Conservation (phyloP, 2,113 vertebrate genomes). For the Desmodus rotundus region DNA sequence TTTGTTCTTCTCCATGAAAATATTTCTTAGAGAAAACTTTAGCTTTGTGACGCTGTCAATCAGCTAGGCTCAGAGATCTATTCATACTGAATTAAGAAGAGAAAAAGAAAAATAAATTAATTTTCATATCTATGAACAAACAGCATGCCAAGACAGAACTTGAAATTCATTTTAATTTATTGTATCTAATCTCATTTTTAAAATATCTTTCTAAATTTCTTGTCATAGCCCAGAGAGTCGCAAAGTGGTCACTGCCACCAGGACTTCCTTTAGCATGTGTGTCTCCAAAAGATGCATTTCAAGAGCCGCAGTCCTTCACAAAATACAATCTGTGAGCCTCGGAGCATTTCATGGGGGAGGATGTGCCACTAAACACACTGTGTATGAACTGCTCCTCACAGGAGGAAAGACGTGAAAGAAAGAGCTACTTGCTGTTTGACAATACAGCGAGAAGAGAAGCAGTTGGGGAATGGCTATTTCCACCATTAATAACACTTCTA, state of each 20-base stretch:
- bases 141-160: slow-evolving; percentile 20
- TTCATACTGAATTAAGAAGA: background rate
- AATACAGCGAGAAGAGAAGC: background rate
- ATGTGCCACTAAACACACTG: background rate
- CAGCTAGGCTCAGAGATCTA: background rate
- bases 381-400: background rate
- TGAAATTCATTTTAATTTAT: slow-evolving; percentile 18
- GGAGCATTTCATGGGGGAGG: background rate
- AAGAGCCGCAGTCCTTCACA: background rate
- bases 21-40: background rate
- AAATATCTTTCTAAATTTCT: slow-evolving; percentile 32
- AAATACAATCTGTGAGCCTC: background rate
- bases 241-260: background rate
- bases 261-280: background rate
- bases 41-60: background rate
- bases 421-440: background rate
- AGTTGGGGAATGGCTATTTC: background rate
- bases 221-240: background rate
- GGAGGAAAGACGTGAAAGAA: background rate
- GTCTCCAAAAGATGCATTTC: background rate
- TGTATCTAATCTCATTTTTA: background rate
- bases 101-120: background rate
- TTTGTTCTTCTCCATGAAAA: background rate
- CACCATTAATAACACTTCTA: background rate
- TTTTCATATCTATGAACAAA: background rate